Evolutionary conservation across 1,140 invertebrate species (phyloP).

Genomic region (Halesus radiatus): DNA sequence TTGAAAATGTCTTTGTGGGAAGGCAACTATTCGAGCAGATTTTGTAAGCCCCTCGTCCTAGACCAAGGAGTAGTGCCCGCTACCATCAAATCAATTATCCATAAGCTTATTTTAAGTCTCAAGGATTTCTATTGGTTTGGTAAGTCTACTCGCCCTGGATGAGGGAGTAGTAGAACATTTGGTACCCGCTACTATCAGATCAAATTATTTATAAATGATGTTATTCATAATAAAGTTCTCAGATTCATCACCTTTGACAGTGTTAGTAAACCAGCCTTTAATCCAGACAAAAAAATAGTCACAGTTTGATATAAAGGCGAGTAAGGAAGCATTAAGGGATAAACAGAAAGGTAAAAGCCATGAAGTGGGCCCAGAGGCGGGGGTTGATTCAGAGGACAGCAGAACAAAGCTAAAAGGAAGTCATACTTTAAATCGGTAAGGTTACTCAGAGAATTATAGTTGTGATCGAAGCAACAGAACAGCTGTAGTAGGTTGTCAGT

Average conservation of each 20-base stretch:
- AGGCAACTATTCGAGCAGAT: no score
- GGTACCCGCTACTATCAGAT: no score
- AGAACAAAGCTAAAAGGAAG: constrained; percentile 58
- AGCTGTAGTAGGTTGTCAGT: constrained; percentile 32
- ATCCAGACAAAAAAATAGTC: constrained; percentile 31
- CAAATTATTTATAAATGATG: no score
- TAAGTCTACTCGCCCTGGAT: no score
- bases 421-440: constrained; percentile 65
- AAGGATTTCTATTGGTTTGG: no score
- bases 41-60: no score
- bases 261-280: neutral
- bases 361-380: constrained; percentile 46
- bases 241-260: constrained; percentile 29
- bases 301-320: constrained; percentile 51
- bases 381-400: neutral
- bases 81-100: no score
- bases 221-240: constrained; percentile 13
- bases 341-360: constrained; percentile 52
- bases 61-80: no score
- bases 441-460: constrained; percentile 36
- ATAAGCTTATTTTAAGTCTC: no score
- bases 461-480: constrained; percentile 11
- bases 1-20: no score
- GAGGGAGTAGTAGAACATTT: no score
- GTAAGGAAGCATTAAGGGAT: constrained; percentile 53